These are phyloP conservation scores for Junco hyemalis DNA, from an alignment of 2,113 vertebrate genomes.

Conservation along the genomic window DNA sequence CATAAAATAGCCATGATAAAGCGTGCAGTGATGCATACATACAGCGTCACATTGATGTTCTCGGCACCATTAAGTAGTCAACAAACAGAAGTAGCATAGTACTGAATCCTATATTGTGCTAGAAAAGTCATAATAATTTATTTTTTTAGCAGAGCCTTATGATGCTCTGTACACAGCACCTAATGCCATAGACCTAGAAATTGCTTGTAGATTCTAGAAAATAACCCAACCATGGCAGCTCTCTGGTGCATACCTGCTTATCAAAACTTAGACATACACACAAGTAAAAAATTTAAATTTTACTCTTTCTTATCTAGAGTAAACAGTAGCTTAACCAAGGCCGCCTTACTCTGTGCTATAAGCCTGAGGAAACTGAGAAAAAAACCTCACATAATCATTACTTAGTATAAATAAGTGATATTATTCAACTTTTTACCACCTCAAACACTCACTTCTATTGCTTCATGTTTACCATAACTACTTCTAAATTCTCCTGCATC, in stretches of 20 bases:
- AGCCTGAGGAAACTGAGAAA: not conserved
- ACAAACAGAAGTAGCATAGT: not conserved
- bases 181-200: not conserved
- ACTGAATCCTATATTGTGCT: not conserved
- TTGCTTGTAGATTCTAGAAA: not conserved
- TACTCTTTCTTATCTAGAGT: not conserved
- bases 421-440: slow-evolving; percentile 6
- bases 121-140: not conserved
- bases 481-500: not conserved
- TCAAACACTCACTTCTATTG: not conserved
- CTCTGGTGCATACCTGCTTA: not conserved
- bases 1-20: not conserved
- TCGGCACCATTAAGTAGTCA: not conserved
- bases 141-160: not conserved
- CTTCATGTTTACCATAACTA: not conserved
- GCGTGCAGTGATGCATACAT: not conserved
- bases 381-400: not conserved
- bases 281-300: not conserved
- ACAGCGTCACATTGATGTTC: not conserved
- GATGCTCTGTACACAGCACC: not conserved
- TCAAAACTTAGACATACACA: not conserved
- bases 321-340: not conserved
- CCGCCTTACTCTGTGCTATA: not conserved
- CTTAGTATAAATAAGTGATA: slow-evolving; percentile 4
- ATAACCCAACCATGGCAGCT: not conserved